These are phyloP conservation scores for Pelobates cultripes DNA, from an alignment of 2,797 vertebrate genomes.

Conservation along the genomic window DNA sequence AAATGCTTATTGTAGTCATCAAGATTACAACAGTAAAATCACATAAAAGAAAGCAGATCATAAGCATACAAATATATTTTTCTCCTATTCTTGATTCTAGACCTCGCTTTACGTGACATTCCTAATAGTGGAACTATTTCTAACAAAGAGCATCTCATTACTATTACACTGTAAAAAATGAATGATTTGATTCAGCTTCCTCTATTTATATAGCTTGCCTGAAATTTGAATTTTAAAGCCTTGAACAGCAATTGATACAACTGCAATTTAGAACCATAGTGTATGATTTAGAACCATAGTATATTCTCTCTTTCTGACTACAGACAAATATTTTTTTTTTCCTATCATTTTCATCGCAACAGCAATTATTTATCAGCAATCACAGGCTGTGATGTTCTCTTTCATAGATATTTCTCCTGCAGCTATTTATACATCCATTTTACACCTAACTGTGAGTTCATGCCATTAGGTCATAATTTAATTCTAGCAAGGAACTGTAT, in stretches of 20 bases:
- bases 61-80: too few relatives aligned
- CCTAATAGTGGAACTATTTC: not conserved
- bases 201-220: constrained; percentile 1
- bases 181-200: not conserved
- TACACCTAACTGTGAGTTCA: constrained; percentile 17
- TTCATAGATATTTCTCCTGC: constrained; percentile 5
- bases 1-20: too few relatives aligned
- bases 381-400: not conserved
- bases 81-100: too few relatives aligned
- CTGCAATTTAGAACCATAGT: too few relatives aligned
- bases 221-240: constrained; percentile 1
- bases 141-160: not conserved
- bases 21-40: too few relatives aligned
- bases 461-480: constrained; percentile 22
- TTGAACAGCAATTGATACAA: not conserved
- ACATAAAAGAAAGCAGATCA: too few relatives aligned
- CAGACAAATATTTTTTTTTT: not conserved
- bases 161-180: not conserved
- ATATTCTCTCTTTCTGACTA: not conserved
- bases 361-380: constrained; percentile 12
- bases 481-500: constrained; percentile 32
- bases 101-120: too few relatives aligned
- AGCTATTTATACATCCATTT: constrained; percentile 29
- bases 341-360: not conserved
- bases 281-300: too few relatives aligned